phyloP scores from a whole-genome alignment of 2,113 vertebrate species.

The Tyto alba region DNA sequence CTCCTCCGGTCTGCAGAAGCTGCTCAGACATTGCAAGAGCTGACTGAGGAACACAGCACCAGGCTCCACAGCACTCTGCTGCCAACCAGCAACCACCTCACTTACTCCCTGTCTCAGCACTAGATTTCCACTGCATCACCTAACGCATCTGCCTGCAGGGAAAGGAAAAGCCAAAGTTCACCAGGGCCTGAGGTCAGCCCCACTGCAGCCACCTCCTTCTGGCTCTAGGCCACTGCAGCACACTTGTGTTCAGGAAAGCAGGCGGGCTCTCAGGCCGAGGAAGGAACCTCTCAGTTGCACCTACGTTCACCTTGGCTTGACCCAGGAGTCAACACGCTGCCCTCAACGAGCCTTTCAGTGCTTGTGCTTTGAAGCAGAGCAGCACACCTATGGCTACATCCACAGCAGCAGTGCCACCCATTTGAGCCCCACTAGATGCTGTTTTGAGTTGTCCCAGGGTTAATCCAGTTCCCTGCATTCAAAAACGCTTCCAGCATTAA shows the following conservation, averaged over 20 bases:
- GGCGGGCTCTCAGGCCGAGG: neutral
- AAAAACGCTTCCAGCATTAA: neutral
- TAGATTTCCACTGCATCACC: slow-evolving; percentile 51
- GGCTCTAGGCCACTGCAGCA: neutral
- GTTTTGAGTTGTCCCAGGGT: neutral
- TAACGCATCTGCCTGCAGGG: slow-evolving; percentile 17
- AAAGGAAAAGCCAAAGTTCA: slow-evolving; percentile 43
- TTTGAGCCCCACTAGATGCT: neutral
- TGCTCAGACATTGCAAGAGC: slow-evolving; percentile 23
- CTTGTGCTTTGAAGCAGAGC: neutral
- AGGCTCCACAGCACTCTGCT: neutral
- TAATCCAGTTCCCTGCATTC: neutral
- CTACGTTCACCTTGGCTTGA: neutral
- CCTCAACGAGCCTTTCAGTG: neutral
- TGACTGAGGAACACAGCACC: neutral
- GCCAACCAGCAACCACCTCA: slow-evolving; percentile 9
- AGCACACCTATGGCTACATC: neutral
- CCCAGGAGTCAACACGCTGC: neutral
- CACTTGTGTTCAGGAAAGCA: neutral
- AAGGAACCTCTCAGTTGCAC: neutral
- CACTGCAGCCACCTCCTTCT: neutral
- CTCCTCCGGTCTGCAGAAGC: slow-evolving; percentile 8
- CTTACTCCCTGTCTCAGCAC: slow-evolving; percentile 56
- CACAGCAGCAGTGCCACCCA: neutral
- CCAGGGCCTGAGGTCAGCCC: neutral